Conservation (phyloP, 2,113 vertebrate species). For the Meles meles region DNA sequence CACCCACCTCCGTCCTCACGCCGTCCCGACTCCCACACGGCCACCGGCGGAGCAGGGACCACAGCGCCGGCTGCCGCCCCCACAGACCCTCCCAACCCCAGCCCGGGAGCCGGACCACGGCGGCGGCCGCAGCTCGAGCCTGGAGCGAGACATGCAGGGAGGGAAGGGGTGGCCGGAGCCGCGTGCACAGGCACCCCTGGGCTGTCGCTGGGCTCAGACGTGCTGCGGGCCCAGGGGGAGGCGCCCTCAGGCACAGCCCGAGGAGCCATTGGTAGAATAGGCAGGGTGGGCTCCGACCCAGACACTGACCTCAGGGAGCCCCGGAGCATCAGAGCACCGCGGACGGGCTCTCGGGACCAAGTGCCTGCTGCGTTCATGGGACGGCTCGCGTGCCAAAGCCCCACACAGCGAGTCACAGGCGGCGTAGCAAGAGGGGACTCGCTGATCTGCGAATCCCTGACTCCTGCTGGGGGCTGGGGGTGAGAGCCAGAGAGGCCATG, state of each 20-base stretch:
- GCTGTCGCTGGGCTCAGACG: accelerated
- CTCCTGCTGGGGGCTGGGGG: not conserved
- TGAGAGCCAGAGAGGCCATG: not conserved
- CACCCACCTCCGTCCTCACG: not conserved
- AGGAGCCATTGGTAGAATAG: not conserved
- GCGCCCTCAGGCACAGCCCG: not conserved
- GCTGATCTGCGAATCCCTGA: too few species aligned
- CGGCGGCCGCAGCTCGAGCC: too few species aligned
- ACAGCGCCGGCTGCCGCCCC: accelerated
- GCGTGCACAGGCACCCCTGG: accelerated
- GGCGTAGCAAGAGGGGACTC: not conserved
- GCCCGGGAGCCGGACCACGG: not conserved
- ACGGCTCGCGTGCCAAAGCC: not conserved
- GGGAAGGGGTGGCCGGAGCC: not conserved
- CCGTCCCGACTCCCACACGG: accelerated
- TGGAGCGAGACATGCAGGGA: not conserved
- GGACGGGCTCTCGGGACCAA: too few species aligned
- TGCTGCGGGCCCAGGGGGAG: accelerated
- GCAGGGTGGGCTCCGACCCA: not conserved
- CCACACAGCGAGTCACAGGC: not conserved
- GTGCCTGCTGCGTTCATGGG: accelerated
- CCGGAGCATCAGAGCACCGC: accelerated
- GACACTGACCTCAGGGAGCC: not conserved
- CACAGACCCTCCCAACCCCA: not conserved
- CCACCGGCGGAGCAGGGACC: not conserved